Percentiles rank a stretch among this genome's conserved stretches.
phyloP scores from a whole-genome alignment of 2,888 invertebrate species.

The Volucella inflata region DNA sequence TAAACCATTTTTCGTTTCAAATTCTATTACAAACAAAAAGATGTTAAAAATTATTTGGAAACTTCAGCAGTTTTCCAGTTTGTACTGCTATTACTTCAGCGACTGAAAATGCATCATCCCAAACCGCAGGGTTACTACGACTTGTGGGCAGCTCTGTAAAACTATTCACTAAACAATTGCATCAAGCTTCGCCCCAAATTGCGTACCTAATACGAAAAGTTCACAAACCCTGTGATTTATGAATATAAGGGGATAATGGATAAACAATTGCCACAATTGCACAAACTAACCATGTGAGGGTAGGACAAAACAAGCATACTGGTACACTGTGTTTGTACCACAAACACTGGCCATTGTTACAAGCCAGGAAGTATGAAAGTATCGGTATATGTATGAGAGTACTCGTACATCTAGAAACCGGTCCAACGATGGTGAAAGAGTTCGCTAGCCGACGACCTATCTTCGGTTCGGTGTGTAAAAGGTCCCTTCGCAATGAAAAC shows the following conservation, averaged over 20 bases:
- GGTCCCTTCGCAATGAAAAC: slow-evolving; percentile 60
- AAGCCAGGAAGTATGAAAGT: slow-evolving; percentile 14
- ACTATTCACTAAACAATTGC: slow-evolving; percentile 65
- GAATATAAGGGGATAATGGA: slow-evolving; percentile 76
- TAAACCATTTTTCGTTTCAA: too few relatives aligned
- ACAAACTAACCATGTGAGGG: slow-evolving; percentile 56
- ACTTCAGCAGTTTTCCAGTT: background rate
- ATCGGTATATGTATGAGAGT: background rate
- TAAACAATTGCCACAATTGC: slow-evolving; percentile 77
- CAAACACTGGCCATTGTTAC: slow-evolving; percentile 57
- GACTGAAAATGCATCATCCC: slow-evolving; percentile 14
- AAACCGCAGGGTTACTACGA: slow-evolving; percentile 7
- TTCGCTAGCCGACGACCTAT: slow-evolving; percentile 18
- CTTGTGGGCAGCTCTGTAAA: background rate
- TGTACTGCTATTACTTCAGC: slow-evolving; percentile 19
- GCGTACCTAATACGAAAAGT: slow-evolving; percentile 70
- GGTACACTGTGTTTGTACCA: slow-evolving; percentile 52
- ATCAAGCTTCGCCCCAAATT: slow-evolving; percentile 35
- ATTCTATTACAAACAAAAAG: background rate
- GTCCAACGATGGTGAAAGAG: slow-evolving; percentile 21
- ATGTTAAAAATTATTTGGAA: slow-evolving; percentile 2
- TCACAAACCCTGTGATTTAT: slow-evolving; percentile 71
- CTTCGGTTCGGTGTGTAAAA: background rate
- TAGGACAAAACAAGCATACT: slow-evolving; percentile 14
- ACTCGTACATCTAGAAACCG: slow-evolving; percentile 5